A percentile compares a stretch with the other conserved stretches of the same genome.
Evolutionary conservation across 1,140 invertebrate genomes (phyloP).

Genomic region (Amphibalanus amphitrite): DNA sequence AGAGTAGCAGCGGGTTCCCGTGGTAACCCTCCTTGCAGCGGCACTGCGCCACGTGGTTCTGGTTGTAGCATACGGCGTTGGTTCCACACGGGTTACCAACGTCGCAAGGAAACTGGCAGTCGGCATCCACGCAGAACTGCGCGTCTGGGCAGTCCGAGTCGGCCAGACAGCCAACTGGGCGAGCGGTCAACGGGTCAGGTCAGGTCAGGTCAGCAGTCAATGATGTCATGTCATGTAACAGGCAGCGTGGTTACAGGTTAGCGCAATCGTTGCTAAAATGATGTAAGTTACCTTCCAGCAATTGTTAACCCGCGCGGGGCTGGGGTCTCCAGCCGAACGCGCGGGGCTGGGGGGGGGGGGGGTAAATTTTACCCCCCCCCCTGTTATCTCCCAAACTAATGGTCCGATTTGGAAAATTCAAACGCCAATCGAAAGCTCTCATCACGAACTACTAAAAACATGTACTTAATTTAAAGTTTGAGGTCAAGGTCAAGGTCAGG

Average conservation of each 20-base stretch:
- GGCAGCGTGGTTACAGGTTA: background rate
- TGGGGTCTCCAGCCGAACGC: too few species aligned
- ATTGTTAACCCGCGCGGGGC: too few species aligned
- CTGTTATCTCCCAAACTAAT: too few species aligned
- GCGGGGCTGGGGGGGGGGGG: too few species aligned
- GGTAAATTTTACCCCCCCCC: too few species aligned
- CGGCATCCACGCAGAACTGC: constrained; percentile 19
- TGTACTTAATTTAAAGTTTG: too few species aligned
- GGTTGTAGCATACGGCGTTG: constrained; percentile 26
- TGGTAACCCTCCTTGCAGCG: constrained; percentile 31
- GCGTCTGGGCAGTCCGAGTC: constrained; percentile 19
- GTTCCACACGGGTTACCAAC: constrained; percentile 21
- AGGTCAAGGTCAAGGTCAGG: too few species aligned
- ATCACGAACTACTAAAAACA: too few species aligned
- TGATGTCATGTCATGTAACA: background rate
- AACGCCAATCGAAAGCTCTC: too few species aligned
- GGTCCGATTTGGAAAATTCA: too few species aligned
- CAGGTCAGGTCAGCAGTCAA: background rate
- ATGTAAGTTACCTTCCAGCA: too few species aligned
- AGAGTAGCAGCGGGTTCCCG: constrained; percentile 22
- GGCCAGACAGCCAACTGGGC: constrained; percentile 43
- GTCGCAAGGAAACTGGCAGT: constrained; percentile 20
- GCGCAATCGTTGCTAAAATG: background rate
- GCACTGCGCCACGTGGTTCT: constrained; percentile 40
- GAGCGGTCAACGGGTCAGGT: background rate